Evolutionary conservation across 2,797 vertebrate species (phyloP).

Genomic region (Onychomys leucogaster): DNA sequence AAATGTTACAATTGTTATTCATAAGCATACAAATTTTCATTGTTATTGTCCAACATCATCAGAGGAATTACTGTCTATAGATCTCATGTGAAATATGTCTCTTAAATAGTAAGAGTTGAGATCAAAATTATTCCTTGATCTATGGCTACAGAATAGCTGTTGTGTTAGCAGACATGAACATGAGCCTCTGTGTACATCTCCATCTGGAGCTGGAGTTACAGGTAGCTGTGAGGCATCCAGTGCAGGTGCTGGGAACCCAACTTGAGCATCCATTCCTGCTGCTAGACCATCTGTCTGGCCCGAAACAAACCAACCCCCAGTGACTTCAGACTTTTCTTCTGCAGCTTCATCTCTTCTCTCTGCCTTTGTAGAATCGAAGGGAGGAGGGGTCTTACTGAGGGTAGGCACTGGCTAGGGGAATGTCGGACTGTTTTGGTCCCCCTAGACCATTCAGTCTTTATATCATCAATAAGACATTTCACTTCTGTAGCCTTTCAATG

Average conservation of each 20-base stretch:
- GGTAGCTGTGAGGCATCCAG: not conserved
- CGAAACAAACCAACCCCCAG: not conserved
- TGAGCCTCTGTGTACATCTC: not conserved
- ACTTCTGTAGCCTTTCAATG: not conserved
- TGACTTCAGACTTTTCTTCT: not conserved
- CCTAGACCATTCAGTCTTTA: not conserved
- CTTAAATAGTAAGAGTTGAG: slow-evolving; percentile 29
- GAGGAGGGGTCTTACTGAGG: not conserved
- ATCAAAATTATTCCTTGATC: not conserved
- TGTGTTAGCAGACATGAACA: not conserved
- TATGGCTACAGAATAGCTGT: not conserved
- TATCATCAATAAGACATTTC: not conserved
- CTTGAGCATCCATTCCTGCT: not conserved
- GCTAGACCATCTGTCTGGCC: not conserved
- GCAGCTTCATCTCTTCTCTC: not conserved
- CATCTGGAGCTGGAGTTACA: not conserved
- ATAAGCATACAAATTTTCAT: not conserved
- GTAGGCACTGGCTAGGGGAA: not conserved
- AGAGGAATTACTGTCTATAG: not conserved
- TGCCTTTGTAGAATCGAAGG: not conserved
- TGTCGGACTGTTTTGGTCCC: not conserved
- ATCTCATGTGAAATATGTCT: not conserved
- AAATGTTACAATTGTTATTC: slow-evolving; percentile 2
- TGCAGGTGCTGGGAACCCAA: not conserved
- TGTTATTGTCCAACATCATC: not conserved